These are phyloP conservation scores for Antigone vipio DNA, from an alignment of 2,113 vertebrate genomes.

Conservation along the genomic window DNA sequence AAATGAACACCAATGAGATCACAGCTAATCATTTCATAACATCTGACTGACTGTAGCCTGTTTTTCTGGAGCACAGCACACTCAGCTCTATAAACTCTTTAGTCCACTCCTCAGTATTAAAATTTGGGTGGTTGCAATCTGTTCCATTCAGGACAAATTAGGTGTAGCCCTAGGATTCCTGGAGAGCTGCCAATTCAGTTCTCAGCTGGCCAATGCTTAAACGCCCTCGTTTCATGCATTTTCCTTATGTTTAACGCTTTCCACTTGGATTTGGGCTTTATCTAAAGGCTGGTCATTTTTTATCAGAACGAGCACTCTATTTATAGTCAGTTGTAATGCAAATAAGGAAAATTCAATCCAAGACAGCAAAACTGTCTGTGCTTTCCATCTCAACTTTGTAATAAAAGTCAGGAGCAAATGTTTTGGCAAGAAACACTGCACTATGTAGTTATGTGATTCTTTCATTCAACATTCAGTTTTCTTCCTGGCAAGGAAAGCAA, in stretches of 20 bases:
- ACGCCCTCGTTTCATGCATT: background rate
- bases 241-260: constrained; percentile 11
- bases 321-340: constrained; percentile 43
- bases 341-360: background rate
- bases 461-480: constrained; percentile 25
- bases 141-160: constrained; percentile 51
- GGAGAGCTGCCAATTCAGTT: constrained; percentile 30
- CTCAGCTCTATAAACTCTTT: background rate
- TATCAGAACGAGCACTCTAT: background rate
- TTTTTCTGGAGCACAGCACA: constrained; percentile 16
- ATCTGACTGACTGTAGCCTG: constrained; percentile 13
- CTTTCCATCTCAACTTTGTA: constrained; percentile 2
- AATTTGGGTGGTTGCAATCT: constrained; percentile 27
- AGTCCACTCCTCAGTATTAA: background rate
- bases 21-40: constrained; percentile 26
- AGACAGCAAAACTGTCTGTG: background rate
- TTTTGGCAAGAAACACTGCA: background rate
- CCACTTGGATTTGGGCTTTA: background rate
- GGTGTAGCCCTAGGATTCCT: constrained; percentile 37
- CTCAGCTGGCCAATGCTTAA: background rate
- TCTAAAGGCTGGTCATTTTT: constrained; percentile 34
- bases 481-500: constrained; percentile 26
- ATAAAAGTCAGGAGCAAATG: background rate
- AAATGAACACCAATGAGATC: constrained; percentile 28
- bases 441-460: background rate